Evolutionary conservation across 2,113 vertebrate genomes (phyloP).

Genomic region (Cepphus grylle): DNA sequence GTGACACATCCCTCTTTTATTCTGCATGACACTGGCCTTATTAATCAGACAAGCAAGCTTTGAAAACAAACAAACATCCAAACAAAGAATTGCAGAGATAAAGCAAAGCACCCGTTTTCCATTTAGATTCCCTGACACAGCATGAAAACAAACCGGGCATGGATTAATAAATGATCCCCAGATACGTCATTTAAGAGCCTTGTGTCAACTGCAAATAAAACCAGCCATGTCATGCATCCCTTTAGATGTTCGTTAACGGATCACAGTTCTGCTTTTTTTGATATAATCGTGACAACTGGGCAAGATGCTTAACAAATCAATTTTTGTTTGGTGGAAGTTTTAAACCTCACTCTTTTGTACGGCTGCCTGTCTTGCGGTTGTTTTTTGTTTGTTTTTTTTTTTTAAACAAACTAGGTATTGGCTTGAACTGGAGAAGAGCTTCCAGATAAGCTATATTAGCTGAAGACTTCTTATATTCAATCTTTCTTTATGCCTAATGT

Average conservation of each 20-base stretch:
- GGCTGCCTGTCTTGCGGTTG: neutral
- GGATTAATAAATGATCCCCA: conserved; percentile 21
- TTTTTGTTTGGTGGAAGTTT: neutral
- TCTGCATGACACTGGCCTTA: neutral
- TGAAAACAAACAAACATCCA: conserved; percentile 36
- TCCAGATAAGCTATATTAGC: neutral
- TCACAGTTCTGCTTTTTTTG: neutral
- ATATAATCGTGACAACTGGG: neutral
- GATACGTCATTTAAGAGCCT: neutral
- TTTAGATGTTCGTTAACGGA: neutral
- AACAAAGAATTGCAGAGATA: conserved; percentile 7
- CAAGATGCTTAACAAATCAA: neutral
- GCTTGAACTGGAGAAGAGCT: neutral
- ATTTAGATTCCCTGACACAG: conserved; percentile 9
- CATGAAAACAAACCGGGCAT: neutral
- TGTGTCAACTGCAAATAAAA: neutral
- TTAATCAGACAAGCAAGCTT: neutral
- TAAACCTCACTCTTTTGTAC: neutral
- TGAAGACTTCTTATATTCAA: neutral
- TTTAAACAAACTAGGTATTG: neutral
- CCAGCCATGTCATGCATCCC: neutral
- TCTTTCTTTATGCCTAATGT: neutral
- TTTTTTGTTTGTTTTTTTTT: neutral
- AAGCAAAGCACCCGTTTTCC: neutral
- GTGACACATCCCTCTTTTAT: neutral